Evolutionary conservation across 2,113 vertebrate genomes (phyloP).

Genomic region (Dunckerocampus dactyliophorus): DNA sequence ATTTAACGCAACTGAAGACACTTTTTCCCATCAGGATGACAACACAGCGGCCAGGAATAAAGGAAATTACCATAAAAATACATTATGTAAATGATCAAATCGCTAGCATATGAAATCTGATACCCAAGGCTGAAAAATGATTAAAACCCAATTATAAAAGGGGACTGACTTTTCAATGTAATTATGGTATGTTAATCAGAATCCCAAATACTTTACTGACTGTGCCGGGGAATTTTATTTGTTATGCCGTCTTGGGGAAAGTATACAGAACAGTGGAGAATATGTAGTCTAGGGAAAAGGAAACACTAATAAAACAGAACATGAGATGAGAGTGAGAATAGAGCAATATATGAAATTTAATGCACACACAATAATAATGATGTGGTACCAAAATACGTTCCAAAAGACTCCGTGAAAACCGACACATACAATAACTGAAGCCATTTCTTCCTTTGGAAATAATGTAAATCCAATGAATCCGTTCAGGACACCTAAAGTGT

Average conservation of each 20-base stretch:
- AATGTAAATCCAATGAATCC: too few species aligned
- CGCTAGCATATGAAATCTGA: background rate
- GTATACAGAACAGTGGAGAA: background rate
- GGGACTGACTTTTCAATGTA: background rate
- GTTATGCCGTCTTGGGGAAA: background rate
- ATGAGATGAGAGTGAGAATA: background rate
- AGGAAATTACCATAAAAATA: background rate
- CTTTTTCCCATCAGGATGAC: constrained; percentile 15
- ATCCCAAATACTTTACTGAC: background rate
- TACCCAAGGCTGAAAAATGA: constrained; percentile 1
- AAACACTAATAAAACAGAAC: background rate
- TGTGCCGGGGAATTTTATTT: background rate
- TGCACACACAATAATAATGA: background rate
- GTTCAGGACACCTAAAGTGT: too few species aligned
- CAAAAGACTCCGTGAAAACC: too few species aligned
- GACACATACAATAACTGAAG: too few species aligned
- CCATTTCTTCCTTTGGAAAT: too few species aligned
- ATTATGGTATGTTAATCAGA: constrained; percentile 4
- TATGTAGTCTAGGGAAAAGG: background rate
- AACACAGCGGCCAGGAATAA: constrained; percentile 10
- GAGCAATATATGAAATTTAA: background rate
- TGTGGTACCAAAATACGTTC: too few species aligned
- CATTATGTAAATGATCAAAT: constrained; percentile 3
- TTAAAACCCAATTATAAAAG: background rate
- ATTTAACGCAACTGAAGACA: constrained; percentile 10